phyloP scores from a whole-genome alignment of 2,888 invertebrate genomes.

The Syritta pipiens region DNA sequence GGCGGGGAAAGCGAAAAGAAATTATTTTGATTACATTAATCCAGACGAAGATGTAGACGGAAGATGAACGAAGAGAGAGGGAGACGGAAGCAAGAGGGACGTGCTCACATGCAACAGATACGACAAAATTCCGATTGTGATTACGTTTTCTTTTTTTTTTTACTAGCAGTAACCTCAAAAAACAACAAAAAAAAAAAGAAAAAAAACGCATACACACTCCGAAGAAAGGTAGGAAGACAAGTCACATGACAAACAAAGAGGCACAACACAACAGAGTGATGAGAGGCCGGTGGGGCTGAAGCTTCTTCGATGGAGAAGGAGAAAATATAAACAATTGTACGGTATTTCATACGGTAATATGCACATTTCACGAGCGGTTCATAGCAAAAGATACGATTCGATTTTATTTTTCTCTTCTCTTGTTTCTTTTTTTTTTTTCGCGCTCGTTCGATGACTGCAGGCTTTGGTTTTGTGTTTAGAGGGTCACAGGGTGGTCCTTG shows the following conservation, averaged over 20 bases:
- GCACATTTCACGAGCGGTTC: too few relatives aligned
- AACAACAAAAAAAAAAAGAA: constrained; percentile 12
- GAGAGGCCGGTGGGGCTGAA: constrained; percentile 4
- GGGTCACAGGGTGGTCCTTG: too few relatives aligned
- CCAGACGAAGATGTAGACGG: constrained; percentile 48
- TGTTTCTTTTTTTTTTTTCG: too few relatives aligned
- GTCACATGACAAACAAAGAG: constrained; percentile 10
- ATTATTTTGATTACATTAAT: constrained; percentile 41
- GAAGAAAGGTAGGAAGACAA: constrained; percentile 47
- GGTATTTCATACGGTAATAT: constrained; percentile 19
- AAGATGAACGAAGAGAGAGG: constrained; percentile 2
- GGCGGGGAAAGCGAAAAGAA: constrained; percentile 33
- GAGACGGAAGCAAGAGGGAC: constrained; percentile 4
- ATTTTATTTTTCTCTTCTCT: too few relatives aligned
- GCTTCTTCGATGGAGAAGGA: constrained; percentile 13
- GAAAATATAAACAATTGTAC: constrained; percentile 47
- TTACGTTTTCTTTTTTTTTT: constrained; percentile 38
- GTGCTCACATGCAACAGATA: constrained; percentile 43
- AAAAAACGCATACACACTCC: too few relatives aligned
- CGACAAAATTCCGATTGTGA: constrained; percentile 44
- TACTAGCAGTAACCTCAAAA: background rate
- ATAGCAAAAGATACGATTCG: background rate
- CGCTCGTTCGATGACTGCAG: too few relatives aligned
- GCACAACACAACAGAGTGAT: constrained; percentile 20
- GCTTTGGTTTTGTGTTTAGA: too few relatives aligned